Percentiles rank a stretch among this genome's conserved stretches.
These are phyloP conservation scores for Hipposideros larvatus DNA, from an alignment of 2,797 vertebrate genomes.

Conservation along the genomic window DNA sequence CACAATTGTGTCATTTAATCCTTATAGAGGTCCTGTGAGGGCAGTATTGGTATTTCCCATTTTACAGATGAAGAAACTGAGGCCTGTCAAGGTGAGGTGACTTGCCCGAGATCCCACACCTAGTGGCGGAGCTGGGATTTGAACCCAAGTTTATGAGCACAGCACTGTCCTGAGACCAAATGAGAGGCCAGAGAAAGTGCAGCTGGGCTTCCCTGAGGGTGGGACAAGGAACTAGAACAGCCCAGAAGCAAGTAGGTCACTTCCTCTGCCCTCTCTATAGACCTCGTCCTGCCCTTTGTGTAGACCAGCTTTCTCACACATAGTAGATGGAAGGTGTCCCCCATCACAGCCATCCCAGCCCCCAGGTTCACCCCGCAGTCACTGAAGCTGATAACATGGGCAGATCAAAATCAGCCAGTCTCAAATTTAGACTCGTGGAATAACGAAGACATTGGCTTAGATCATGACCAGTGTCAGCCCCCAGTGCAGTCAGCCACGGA, in stretches of 20 bases:
- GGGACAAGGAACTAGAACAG: background rate
- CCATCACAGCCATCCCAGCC: background rate
- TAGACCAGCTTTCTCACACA: background rate
- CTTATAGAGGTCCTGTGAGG: background rate
- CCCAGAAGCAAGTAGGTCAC: background rate
- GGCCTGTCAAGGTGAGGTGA: background rate
- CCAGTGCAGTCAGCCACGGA: accelerated
- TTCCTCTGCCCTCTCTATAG: background rate
- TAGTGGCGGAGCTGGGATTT: background rate
- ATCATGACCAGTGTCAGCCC: background rate
- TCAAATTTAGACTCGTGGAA: background rate
- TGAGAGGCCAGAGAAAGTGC: background rate
- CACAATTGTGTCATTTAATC: background rate
- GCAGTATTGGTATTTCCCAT: background rate
- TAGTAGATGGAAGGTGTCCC: background rate
- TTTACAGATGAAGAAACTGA: background rate
- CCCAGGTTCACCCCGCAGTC: background rate
- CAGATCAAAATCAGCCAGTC: background rate
- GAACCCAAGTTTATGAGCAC: background rate
- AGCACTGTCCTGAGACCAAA: background rate
- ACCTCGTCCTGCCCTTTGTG: too few relatives aligned
- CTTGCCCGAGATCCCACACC: background rate
- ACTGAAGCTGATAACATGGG: background rate
- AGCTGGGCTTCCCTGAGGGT: background rate
- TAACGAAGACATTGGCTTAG: background rate